phyloP scores from a whole-genome alignment of 2,113 vertebrate species.

The Gorsachius goisagi region DNA sequence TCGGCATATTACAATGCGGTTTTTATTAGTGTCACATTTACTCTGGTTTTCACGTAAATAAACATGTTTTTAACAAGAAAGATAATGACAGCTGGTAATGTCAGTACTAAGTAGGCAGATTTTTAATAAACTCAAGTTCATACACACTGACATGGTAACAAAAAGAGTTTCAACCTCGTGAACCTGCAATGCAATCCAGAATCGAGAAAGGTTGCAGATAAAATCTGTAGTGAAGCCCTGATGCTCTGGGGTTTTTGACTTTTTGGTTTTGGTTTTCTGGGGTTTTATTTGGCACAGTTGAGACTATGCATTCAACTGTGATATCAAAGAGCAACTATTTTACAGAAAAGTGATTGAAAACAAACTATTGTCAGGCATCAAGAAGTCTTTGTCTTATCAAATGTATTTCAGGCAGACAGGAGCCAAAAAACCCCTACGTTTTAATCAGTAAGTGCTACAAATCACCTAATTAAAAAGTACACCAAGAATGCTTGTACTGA shows the following conservation, averaged over 20 bases:
- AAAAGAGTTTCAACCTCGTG: neutral
- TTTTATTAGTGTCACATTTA: neutral
- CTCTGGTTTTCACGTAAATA: neutral
- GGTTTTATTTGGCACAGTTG: neutral
- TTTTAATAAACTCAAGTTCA: neutral
- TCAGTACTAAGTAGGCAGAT: neutral
- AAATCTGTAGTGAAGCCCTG: neutral
- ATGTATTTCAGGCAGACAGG: neutral
- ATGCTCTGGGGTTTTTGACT: neutral
- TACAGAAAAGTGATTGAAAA: neutral
- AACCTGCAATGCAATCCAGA: neutral
- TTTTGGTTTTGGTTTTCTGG: neutral
- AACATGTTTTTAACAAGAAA: neutral
- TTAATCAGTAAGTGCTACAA: conserved; percentile 4
- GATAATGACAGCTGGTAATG: neutral
- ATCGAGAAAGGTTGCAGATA: neutral
- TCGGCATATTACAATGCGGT: neutral
- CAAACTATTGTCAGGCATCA: neutral
- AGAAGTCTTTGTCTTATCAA: neutral
- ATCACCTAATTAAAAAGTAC: conserved; percentile 23
- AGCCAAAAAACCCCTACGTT: neutral
- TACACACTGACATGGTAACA: neutral
- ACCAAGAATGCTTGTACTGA: neutral
- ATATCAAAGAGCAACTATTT: neutral
- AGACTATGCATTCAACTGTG: neutral